A percentile compares a stretch with the other conserved stretches of the same genome.
Evolutionary conservation across 2,888 invertebrate species (phyloP).

Genomic region (Macrosiphum euphorbiae): DNA sequence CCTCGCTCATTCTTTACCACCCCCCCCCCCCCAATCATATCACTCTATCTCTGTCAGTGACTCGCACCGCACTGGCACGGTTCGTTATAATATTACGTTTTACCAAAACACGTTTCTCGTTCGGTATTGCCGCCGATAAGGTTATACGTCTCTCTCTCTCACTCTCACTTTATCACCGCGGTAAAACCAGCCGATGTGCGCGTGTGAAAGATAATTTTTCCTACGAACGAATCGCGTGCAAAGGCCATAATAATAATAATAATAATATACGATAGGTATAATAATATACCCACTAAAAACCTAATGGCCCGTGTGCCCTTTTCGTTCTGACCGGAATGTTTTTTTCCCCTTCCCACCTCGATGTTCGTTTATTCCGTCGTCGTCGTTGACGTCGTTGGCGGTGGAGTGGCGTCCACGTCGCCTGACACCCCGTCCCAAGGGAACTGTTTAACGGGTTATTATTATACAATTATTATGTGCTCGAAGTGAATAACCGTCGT

Average conservation of each 20-base stretch:
- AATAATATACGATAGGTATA: not conserved
- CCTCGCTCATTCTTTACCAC: not conserved
- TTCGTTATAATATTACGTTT: not conserved
- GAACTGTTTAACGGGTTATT: not conserved
- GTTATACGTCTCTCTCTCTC: not conserved
- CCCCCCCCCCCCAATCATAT: not conserved
- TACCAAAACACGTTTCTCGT: constrained; percentile 2
- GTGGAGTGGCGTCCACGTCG: not conserved
- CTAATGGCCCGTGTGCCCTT: constrained; percentile 21
- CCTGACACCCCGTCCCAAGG: not conserved
- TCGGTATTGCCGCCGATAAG: not conserved
- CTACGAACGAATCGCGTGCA: constrained; percentile 52
- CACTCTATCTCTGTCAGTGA: not conserved
- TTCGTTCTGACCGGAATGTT: constrained; percentile 8
- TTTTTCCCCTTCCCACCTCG: not conserved
- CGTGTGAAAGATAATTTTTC: constrained; percentile 52
- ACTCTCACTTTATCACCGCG: not conserved
- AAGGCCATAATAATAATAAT: constrained; percentile 1
- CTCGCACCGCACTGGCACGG: not conserved
- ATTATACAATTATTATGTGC: not conserved
- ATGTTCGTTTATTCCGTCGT: not conserved
- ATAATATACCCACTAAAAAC: constrained; percentile 18
- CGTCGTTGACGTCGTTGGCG: not conserved
- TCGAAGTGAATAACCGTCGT: not conserved
- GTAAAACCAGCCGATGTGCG: not conserved